A percentile compares a stretch with the other conserved stretches of the same genome.
These are phyloP conservation scores for Lates japonicus DNA, from an alignment of 2,797 vertebrate genomes.

Conservation along the genomic window DNA sequence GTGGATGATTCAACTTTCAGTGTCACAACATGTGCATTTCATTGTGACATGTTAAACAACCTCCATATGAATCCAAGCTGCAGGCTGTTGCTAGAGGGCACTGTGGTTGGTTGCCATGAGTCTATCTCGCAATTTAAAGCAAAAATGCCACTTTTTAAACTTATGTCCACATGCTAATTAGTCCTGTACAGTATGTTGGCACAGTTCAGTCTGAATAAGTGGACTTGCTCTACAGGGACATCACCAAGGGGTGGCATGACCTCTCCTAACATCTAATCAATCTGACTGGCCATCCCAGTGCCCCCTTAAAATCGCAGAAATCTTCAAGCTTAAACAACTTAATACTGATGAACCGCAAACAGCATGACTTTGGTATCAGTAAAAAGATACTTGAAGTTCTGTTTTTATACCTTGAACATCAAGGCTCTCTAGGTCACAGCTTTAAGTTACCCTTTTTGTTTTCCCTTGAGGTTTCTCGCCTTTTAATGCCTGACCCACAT, in stretches of 20 bases:
- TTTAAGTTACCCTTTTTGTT: slow-evolving; percentile 17
- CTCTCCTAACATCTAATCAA: neutral
- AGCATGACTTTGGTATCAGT: neutral
- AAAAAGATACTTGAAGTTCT: slow-evolving; percentile 9
- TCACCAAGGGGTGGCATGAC: neutral
- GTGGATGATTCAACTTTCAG: slow-evolving; percentile 73
- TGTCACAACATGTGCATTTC: slow-evolving; percentile 68
- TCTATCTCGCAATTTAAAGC: slow-evolving; percentile 24
- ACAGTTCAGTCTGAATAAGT: slow-evolving; percentile 54
- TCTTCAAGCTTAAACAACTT: slow-evolving; percentile 5
- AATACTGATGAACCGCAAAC: slow-evolving; percentile 9
- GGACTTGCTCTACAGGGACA: slow-evolving; percentile 20
- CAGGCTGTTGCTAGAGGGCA: slow-evolving; percentile 54
- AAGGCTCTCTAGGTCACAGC: neutral
- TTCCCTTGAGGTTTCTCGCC: neutral
- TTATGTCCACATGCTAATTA: slow-evolving; percentile 2
- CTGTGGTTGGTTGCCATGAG: slow-evolving; percentile 45
- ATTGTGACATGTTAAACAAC: slow-evolving; percentile 69
- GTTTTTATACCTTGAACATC: neutral
- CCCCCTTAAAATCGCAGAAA: neutral
- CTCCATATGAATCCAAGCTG: slow-evolving; percentile 36
- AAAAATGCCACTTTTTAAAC: slow-evolving; percentile 44
- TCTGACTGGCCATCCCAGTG: neutral
- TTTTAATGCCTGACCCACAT: slow-evolving; percentile 20
- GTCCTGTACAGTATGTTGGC: slow-evolving; percentile 5